These are phyloP conservation scores for Spinus olivaceus DNA, from an alignment of 2,797 vertebrate species.

Conservation along the genomic window DNA sequence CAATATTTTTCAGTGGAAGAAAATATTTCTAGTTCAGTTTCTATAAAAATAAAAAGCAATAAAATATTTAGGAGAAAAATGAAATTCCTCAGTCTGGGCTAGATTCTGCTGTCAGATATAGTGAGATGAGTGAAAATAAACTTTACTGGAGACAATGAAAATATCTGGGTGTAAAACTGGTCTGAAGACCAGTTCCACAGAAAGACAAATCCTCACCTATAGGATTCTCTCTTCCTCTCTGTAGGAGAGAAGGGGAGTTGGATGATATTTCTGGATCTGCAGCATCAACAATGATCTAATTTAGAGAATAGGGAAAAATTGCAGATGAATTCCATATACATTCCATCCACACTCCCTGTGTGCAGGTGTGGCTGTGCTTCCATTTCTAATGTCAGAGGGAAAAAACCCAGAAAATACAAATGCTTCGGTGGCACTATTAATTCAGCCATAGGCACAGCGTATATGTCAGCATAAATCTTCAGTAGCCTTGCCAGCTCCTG, in stretches of 20 bases:
- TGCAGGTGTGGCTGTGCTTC: not conserved
- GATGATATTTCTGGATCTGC: not conserved
- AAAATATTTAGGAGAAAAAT: not conserved
- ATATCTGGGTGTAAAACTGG: not conserved
- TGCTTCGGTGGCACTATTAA: not conserved
- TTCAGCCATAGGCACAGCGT: not conserved
- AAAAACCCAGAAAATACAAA: conserved; percentile 7
- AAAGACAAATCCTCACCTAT: not conserved
- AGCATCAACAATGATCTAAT: not conserved
- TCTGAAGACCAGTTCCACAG: not conserved
- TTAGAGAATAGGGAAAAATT: not conserved
- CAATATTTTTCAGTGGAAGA: not conserved
- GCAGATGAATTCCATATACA: not conserved
- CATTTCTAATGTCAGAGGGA: not conserved
- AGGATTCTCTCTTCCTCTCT: too few species aligned
- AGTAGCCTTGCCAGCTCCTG: not conserved
- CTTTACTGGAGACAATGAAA: not conserved
- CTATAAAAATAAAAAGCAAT: not conserved
- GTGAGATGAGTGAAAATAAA: not conserved
- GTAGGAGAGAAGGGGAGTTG: not conserved
- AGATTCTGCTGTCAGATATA: not conserved
- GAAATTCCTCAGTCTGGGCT: not conserved
- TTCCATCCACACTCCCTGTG: not conserved
- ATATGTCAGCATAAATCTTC: conserved; percentile 30
- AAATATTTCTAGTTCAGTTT: not conserved